Percentiles rank a stretch among this genome's conserved stretches.
Conservation (phyloP, 2,888 invertebrate genomes). For the Perithous albicinctus region DNA sequence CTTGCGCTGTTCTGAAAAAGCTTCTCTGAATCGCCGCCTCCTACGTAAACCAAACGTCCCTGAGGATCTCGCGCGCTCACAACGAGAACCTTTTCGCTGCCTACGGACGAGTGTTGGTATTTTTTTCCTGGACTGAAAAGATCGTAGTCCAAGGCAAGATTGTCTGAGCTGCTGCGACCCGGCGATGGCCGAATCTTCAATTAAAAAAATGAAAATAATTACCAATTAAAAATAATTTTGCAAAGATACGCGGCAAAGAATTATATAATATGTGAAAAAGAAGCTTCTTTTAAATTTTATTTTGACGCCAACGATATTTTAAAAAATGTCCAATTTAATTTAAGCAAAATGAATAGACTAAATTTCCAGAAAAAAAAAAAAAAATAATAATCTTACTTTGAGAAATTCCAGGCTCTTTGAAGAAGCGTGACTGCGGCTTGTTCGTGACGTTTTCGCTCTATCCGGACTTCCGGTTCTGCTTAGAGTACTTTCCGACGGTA, state of each 20-base stretch:
- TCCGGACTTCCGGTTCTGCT: conserved; percentile 78
- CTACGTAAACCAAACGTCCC: conserved; percentile 85
- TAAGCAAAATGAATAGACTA: neutral
- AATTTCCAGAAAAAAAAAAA: neutral
- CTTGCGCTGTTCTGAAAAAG: conserved; percentile 67
- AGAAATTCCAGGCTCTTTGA: conserved; percentile 83
- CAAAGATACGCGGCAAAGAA: neutral
- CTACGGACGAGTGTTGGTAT: conserved; percentile 76
- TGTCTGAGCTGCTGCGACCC: conserved; percentile 86
- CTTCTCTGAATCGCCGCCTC: conserved; percentile 78
- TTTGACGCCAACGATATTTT: too few relatives aligned
- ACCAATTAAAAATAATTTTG: neutral
- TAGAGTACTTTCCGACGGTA: conserved; percentile 83
- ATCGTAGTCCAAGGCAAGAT: conserved; percentile 92
- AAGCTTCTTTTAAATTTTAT: too few relatives aligned
- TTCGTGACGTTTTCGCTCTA: conserved; percentile 72
- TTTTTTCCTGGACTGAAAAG: conserved; percentile 86
- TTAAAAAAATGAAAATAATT: neutral
- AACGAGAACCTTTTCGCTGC: conserved; percentile 84
- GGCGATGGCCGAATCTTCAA: conserved; percentile 77
- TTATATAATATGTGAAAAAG: too few relatives aligned
- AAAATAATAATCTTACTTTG: conserved; percentile 74
- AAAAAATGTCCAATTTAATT: neutral
- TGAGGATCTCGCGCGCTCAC: conserved; percentile 85
- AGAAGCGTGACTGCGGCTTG: conserved; percentile 74